phyloP scores from a whole-genome alignment of 2,888 invertebrate genomes.

The Dryococelus australis region DNA sequence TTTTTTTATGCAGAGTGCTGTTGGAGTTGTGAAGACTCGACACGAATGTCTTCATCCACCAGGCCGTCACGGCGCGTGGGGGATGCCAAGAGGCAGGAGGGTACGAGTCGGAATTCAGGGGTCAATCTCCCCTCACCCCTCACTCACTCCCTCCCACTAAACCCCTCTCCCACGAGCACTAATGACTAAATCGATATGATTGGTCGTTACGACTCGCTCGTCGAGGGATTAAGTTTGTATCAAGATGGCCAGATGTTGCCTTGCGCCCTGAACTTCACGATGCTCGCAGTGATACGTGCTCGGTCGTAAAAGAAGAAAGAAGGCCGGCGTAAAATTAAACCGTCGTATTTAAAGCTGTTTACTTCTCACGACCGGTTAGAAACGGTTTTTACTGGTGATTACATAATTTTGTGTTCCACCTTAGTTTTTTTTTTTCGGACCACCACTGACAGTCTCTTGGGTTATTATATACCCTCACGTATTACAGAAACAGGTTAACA shows the following conservation, averaged over 20 bases:
- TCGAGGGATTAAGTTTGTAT: conserved; percentile 26
- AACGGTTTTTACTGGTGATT: too few relatives aligned
- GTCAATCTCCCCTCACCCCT: not conserved
- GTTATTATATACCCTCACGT: too few relatives aligned
- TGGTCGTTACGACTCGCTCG: conserved; percentile 19
- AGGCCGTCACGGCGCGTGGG: not conserved
- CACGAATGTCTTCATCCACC: not conserved
- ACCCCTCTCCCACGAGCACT: not conserved
- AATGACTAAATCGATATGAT: conserved; percentile 35
- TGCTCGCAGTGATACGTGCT: not conserved
- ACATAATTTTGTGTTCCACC: too few relatives aligned
- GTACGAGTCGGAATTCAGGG: not conserved
- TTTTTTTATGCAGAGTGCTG: not conserved
- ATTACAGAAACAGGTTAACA: too few relatives aligned
- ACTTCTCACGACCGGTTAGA: too few relatives aligned
- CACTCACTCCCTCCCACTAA: not conserved
- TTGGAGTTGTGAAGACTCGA: not conserved
- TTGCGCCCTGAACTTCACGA: not conserved
- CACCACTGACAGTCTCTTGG: too few relatives aligned
- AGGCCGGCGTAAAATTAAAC: too few relatives aligned
- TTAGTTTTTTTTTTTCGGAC: too few relatives aligned
- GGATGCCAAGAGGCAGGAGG: not conserved
- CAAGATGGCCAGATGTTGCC: conserved; percentile 18
- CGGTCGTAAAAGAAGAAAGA: too few relatives aligned
- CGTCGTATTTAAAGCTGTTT: too few relatives aligned